Evolutionary conservation across 2,113 vertebrate genomes (phyloP), one percentile per base, ranked within the genome.

Genomic region (Naja naja): DNA sequence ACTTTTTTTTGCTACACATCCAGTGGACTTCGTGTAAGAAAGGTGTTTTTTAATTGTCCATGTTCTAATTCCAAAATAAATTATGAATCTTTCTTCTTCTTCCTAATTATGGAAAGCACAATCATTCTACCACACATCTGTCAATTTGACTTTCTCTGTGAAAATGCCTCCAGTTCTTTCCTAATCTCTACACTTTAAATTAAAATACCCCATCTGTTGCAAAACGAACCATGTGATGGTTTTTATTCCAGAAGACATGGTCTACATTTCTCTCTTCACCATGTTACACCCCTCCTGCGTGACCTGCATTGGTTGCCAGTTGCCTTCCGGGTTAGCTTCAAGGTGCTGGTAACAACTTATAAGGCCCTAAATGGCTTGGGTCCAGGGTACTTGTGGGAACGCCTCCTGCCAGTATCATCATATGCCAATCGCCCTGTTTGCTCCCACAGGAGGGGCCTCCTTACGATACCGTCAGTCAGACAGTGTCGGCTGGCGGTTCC

Each of bases 131-230:
- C 27, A 60, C 55, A 58, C 49, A 87, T 34, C 60, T 53, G 30
- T 49, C 47, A 53, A 64, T 45, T 52, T 74, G 58, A 30, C 27
- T 69, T 43, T 18, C 91, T 91, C 30, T 91, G 91, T 87, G 91
- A 91, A 91, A 91, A n/a, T 91, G 54, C 91, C 91, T 60, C 85
- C 39, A 52, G 85, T 87, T 58, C 85, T 87, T 91, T 60, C 54
- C 43, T 91, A 2, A 20, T 23, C 43, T 87, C 8, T 25, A 49
- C 5, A 87, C 18, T 87, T 58, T 49, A 87, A 91, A 87, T 87
- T 55, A 91, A 91, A 58, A 9, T 23, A 43, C 27, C 2, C 34
- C 12, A 39, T 16, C 34, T 87, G 23, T 86, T 91, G 85, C 85
- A 49, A 58, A 49, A 91, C 14, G 30, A 58, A 11, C 58, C 58